phyloP scores from a whole-genome alignment of 2,888 invertebrate genomes.

The Drosophila demipolita region DNA sequence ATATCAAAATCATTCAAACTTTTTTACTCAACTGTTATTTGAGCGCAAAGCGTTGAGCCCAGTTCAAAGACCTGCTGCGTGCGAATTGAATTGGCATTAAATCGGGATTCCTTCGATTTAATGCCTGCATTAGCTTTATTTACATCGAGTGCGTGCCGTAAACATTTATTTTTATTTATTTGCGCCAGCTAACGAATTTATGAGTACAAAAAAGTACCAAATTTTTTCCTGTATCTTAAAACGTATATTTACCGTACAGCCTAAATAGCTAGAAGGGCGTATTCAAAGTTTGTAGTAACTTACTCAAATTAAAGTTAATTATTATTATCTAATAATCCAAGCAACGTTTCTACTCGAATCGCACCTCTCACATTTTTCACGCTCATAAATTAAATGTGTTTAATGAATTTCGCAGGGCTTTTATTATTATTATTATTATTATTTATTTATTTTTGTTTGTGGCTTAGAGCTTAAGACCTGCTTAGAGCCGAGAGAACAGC shows the following conservation, averaged over 20 bases:
- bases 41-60: background rate
- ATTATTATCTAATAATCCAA: background rate
- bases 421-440: background rate
- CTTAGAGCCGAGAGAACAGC: conserved; percentile 22
- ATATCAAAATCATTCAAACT: background rate
- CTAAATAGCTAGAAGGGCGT: background rate
- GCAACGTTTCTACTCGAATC: background rate
- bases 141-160: conserved; percentile 56
- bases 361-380: conserved; percentile 1
- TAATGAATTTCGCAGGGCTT: conserved; percentile 4
- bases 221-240: background rate
- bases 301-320: background rate
- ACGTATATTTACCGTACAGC: background rate
- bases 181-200: conserved; percentile 50
- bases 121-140: conserved; percentile 55
- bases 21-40: background rate
- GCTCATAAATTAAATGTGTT: conserved; percentile 6
- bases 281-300: background rate
- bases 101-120: conserved; percentile 32
- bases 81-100: conserved; percentile 22
- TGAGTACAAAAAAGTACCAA: conserved; percentile 45
- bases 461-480: conserved; percentile 31
- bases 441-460: background rate
- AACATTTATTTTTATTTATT: conserved; percentile 44
- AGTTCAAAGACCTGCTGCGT: conserved; percentile 8